Conservation (phyloP, 1,140 invertebrate species). For the Cherax destructor region DNA sequence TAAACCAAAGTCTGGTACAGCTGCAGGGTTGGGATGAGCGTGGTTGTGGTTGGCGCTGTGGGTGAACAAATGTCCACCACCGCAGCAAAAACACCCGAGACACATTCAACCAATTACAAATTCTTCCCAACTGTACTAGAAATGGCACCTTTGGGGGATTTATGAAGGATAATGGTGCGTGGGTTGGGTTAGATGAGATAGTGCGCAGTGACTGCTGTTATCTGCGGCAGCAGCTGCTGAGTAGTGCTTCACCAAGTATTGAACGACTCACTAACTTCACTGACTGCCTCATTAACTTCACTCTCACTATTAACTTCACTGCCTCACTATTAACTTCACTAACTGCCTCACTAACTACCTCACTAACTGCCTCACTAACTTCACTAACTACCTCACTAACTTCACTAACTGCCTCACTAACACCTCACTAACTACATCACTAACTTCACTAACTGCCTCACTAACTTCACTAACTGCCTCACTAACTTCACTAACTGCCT, state of each 20-base stretch:
- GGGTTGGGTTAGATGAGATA: not conserved
- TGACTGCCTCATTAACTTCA: not conserved
- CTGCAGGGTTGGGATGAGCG: conserved; percentile 26
- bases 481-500: no score
- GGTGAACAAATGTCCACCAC: conserved; percentile 19
- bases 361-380: no score
- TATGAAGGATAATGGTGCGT: not conserved
- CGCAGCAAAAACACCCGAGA: conserved; percentile 40
- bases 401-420: no score
- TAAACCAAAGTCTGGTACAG: conserved; percentile 41
- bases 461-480: no score
- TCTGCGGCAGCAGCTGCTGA: not conserved
- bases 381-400: no score
- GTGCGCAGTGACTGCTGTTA: not conserved
- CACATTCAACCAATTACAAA: conserved; percentile 58
- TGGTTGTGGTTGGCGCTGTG: conserved; percentile 55
- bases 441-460: no score
- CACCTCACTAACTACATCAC: no score
- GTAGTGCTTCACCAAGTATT: not conserved
- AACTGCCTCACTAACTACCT: no score
- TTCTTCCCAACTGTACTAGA: conserved; percentile 26
- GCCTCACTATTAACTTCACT: no score
- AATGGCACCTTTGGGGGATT: not conserved
- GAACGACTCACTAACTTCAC: not conserved
- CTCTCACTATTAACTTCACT: no score